These are phyloP conservation scores for Serrognathus titanus DNA, from an alignment of 2,888 invertebrate genomes.

Conservation along the genomic window DNA sequence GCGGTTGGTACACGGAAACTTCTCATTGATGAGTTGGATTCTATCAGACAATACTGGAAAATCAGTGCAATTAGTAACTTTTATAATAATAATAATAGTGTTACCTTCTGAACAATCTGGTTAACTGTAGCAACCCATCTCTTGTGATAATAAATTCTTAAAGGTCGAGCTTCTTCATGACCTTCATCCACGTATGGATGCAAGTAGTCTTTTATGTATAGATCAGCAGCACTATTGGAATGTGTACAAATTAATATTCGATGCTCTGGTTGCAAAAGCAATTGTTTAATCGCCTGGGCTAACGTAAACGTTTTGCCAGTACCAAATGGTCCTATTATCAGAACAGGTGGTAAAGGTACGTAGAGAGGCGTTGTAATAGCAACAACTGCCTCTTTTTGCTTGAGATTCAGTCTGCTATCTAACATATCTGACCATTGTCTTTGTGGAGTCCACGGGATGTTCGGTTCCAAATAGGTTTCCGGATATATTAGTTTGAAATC, in stretches of 20 bases:
- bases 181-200: constrained; percentile 71
- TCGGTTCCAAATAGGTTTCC: constrained; percentile 58
- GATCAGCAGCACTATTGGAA: constrained; percentile 82
- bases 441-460: constrained; percentile 67
- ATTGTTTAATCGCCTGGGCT: constrained; percentile 67
- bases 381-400: constrained; percentile 75
- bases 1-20: constrained; percentile 67
- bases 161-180: constrained; percentile 62
- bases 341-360: constrained; percentile 64
- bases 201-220: constrained; percentile 80
- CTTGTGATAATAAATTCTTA: constrained; percentile 76
- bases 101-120: constrained; percentile 62
- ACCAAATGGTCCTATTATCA: constrained; percentile 77
- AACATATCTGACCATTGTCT: constrained; percentile 65
- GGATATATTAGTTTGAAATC: constrained; percentile 72
- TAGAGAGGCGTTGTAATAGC: constrained; percentile 68
- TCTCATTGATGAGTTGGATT: constrained; percentile 52
- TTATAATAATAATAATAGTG: constrained; percentile 8
- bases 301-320: constrained; percentile 84
- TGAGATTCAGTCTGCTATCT: constrained; percentile 66
- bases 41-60: constrained; percentile 69
- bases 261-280: constrained; percentile 61
- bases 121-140: constrained; percentile 77
- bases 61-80: background rate
- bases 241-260: constrained; percentile 80